Base-by-base conservation (phyloP, 1,140 invertebrate species). In the Drosophila parabipectinata region DNA sequence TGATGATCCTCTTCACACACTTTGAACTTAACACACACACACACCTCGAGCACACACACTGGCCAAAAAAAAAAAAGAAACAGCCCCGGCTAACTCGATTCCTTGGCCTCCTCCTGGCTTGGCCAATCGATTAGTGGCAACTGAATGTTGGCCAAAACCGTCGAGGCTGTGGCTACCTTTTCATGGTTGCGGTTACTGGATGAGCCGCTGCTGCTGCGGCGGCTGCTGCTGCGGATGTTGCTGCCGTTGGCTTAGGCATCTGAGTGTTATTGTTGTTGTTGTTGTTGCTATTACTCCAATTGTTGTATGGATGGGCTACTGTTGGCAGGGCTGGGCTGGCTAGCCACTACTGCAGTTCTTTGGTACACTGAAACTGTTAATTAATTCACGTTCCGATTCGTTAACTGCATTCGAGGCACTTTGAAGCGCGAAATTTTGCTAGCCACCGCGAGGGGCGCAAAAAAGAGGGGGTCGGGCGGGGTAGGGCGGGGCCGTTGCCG, bases 361-460 rank as follows among this genome's bases (percentile, higher is more conserved):
- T 82, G 78, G 78, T 87, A 78, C 82, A 87, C 83, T 81, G 79
- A 79, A 88, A 83, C 83, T 88, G 83, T 87, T 88, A 87, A 88
- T 88, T 87, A 87, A 88, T 83, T 88, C 79, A 57, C 83, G 82
- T 88, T 87, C 84, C 83, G 83, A 83, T 88, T 87, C 83, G 83
- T 77, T 87, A 83, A 88, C 78, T 81, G 78, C 82, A 82, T 87
- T 84, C 71, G 81, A 85, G 75, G 71, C 74, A 85, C 81, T 84
- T 84, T 87, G 81, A 84, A 84, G 81, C 81, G 81, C 81, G 82
- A 85, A 84, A 81, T 88, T 87, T 75, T 81, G 60, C 60, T 74
- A 62, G 57, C 21, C 44, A 18, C 44, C 15, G 9, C 8, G 5
- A n/a, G 41, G 41, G 41, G 41, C 15, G 34, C 14, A 5, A 6